Evolutionary conservation across 2,797 vertebrate genomes (phyloP), one percentile per base, ranked within the genome.

Genomic region (Mallotus villosus): DNA sequence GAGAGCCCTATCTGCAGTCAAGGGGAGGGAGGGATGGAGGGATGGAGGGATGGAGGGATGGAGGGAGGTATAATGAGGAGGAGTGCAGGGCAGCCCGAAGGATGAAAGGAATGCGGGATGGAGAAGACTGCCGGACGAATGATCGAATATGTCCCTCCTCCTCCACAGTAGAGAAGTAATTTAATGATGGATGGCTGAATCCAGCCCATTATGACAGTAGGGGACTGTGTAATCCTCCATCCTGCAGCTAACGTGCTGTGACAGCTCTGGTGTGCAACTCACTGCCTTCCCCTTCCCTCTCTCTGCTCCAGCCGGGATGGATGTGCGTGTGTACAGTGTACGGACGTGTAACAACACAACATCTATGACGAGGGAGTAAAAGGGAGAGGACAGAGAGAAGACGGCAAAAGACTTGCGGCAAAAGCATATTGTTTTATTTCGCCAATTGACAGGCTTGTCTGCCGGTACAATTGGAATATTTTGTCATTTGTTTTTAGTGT

Each of bases 151-250:
- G 41, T 46, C 51, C 51, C 51, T 17, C 51, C 49, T 16, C 49
- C 17, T 55, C 51, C 75, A 79, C 74, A 46, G 76, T 32, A 8
- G 34, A 60, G 55, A 34, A 66, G 58, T 67, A 68, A 51, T 76
- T 27, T 67, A 75, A 86, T 67, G 66, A 87, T 51, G 64, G 71
- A 73, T 78, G 79, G 62, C 82, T 71, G 82, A 75, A 78, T 70
- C 24, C 75, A 79, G 79, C 34, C 81, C 82, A 86, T 88, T 84
- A 83, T 63, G 81, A 75, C 68, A 74, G 75, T 71, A 73, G 71
- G 72, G 78, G 77, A 70, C 85, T 78, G 81, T 46, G 37, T 85
- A 82, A 88, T 90, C 86, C 86, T 46, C 74, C 80, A 25, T 55
- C 46, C 46, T 5, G 25, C 78, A 84, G 84, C 83, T 84, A 87